A percentile compares a stretch with the other conserved stretches of the same genome.
Conservation (phyloP, 2,113 vertebrate species). For the Pedetes capensis region DNA sequence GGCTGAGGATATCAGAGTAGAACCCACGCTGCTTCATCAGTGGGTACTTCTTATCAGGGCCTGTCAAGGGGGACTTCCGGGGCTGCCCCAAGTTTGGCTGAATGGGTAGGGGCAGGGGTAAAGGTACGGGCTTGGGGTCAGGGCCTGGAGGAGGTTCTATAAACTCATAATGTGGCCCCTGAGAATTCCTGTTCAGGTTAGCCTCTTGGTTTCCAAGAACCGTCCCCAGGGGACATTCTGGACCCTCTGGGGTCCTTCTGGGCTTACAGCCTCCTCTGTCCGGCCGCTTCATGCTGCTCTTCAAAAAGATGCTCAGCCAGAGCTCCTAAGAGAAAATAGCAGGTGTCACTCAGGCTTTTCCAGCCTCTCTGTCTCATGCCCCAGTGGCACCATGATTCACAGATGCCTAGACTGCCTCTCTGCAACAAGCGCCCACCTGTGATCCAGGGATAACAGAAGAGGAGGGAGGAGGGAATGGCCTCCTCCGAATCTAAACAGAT, state of each 20-base stretch:
- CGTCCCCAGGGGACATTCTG: not conserved
- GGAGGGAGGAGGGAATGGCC: not conserved
- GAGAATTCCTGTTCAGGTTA: not conserved
- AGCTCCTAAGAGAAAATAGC: conserved; percentile 51
- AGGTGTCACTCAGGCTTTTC: not conserved
- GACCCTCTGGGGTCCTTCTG: not conserved
- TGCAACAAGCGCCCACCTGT: not conserved
- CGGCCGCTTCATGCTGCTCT: conserved; percentile 59
- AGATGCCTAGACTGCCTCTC: not conserved
- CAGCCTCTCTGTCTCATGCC: not conserved
- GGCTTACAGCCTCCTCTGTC: not conserved
- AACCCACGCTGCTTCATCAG: conserved; percentile 77
- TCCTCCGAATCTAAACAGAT: not conserved
- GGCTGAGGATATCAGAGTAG: conserved; percentile 82
- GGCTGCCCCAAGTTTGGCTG: conserved; percentile 6
- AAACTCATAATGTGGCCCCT: not conserved
- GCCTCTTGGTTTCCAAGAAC: not conserved
- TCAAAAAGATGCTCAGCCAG: not conserved
- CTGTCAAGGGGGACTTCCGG: conserved; percentile 18
- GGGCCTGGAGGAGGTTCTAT: not conserved
- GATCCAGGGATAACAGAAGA: not conserved
- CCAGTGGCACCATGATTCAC: not conserved
- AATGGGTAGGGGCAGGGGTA: not conserved
- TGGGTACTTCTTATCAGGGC: conserved; percentile 63
- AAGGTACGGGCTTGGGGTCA: not conserved